Conservation (phyloP, 2,888 invertebrate genomes). For the Hirudinaria manillensis region DNA sequence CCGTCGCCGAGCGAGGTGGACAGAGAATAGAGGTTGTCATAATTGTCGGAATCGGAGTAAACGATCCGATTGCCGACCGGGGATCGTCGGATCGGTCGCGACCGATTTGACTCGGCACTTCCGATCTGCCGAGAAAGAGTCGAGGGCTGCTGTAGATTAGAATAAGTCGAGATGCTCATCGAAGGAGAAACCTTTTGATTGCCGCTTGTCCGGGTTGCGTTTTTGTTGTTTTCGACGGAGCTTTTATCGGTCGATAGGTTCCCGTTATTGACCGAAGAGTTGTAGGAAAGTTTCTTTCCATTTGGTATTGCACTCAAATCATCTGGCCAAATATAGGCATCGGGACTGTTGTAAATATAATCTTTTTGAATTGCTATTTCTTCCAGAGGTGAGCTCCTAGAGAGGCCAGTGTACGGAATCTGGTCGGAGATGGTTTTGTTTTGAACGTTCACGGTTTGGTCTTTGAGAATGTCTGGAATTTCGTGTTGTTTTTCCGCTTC, state of each 20-base stretch:
- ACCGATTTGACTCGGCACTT: no score
- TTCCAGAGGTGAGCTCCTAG: background rate
- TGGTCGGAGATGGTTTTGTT: background rate
- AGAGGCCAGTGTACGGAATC: background rate
- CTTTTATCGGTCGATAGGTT: no score
- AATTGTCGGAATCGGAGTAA: no score
- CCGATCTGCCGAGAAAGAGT: no score
- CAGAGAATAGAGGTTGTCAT: background rate
- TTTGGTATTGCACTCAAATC: conserved; percentile 5
- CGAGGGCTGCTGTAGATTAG: background rate
- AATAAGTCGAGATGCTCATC: background rate
- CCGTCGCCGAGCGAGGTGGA: background rate
- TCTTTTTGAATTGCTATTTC: background rate
- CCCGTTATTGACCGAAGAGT: background rate
- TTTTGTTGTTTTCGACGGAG: background rate
- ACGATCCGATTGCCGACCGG: no score
- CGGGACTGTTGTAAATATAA: background rate
- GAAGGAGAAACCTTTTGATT: background rate
- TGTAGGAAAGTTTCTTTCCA: background rate
- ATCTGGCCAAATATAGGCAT: conserved; percentile 1
- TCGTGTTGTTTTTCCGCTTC: background rate
- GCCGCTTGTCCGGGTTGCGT: background rate
- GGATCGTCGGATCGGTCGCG: no score
- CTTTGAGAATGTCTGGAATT: conserved; percentile 16
- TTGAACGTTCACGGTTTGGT: background rate